phyloP scores from a whole-genome alignment of 2,888 invertebrate species.

The Rhyacophila evoluta region DNA sequence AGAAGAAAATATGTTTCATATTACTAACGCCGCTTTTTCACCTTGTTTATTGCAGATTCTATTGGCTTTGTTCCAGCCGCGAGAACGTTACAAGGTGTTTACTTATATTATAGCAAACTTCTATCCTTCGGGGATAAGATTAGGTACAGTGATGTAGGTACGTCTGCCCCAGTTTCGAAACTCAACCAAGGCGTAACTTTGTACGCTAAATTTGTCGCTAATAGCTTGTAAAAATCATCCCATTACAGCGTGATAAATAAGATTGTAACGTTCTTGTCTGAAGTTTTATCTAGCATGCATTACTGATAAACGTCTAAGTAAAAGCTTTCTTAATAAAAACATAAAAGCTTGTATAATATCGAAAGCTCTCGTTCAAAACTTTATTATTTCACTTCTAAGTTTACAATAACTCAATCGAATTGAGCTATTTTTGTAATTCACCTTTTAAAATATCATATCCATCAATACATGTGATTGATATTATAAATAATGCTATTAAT shows the following conservation, averaged over 20 bases:
- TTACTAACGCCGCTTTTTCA: not conserved
- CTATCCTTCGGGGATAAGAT: conserved; percentile 12
- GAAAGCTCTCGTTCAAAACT: too few species aligned
- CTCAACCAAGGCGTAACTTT: conserved; percentile 12
- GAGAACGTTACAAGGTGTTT: not conserved
- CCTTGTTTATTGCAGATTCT: conserved; percentile 31
- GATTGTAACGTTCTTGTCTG: not conserved
- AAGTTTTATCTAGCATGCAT: not conserved
- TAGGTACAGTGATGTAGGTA: not conserved
- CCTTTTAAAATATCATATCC: too few species aligned
- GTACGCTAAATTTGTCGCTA: conserved; percentile 40
- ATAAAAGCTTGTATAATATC: too few species aligned
- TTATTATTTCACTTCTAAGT: too few species aligned
- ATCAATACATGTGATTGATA: too few species aligned
- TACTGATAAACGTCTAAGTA: not conserved
- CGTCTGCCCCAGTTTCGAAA: conserved; percentile 12
- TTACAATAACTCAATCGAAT: too few species aligned
- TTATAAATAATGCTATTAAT: too few species aligned
- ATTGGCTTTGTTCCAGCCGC: conserved; percentile 29
- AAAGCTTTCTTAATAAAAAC: too few species aligned
- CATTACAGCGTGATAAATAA: conserved; percentile 4
- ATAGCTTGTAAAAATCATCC: conserved; percentile 43
- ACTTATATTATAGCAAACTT: conserved; percentile 15
- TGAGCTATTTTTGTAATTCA: too few species aligned
- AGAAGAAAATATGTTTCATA: conserved; percentile 2